A percentile compares a stretch with the other conserved stretches of the same genome.
Conservation (phyloP, 1,140 invertebrate genomes). For the Sarcophaga bullata region DNA sequence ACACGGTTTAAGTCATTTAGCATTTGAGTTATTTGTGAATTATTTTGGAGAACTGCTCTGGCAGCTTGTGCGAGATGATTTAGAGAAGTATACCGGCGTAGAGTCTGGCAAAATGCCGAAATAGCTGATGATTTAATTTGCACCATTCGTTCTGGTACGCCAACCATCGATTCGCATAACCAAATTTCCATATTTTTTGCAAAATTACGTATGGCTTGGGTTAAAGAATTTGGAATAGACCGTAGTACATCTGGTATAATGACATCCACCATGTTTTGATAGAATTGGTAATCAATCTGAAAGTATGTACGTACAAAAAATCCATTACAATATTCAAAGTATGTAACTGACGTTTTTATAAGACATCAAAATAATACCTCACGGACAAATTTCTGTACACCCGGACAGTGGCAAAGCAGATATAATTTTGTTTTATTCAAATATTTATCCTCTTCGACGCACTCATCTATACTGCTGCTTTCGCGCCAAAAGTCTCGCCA, state of each 20-base stretch:
- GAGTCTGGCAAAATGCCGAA: conserved; percentile 92
- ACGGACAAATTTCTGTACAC: conserved; percentile 70
- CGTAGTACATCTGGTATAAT: conserved; percentile 95
- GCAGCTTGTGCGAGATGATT: conserved; percentile 97
- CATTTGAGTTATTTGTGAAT: conserved; percentile 97
- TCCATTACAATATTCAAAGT: neutral
- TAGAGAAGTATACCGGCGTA: conserved; percentile 96
- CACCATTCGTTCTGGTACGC: conserved; percentile 85
- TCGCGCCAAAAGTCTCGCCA: conserved; percentile 95
- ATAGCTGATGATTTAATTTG: conserved; percentile 87
- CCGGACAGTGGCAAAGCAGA: conserved; percentile 68
- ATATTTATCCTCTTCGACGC: conserved; percentile 79
- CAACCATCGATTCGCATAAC: conserved; percentile 86
- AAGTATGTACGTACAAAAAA: conserved; percentile 40
- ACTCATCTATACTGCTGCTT: conserved; percentile 80
- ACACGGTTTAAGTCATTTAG: conserved; percentile 95
- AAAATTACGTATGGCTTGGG: conserved; percentile 93
- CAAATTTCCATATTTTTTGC: conserved; percentile 90
- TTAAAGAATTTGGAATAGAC: conserved; percentile 92
- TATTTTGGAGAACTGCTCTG: conserved; percentile 94
- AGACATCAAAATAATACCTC: conserved; percentile 51
- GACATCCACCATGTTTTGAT: conserved; percentile 95
- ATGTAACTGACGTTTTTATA: neutral
- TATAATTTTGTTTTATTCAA: conserved; percentile 71
- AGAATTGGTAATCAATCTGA: conserved; percentile 90